Evolutionary conservation across 1,140 invertebrate genomes (phyloP).

Genomic region (Sitophilus oryzae): DNA sequence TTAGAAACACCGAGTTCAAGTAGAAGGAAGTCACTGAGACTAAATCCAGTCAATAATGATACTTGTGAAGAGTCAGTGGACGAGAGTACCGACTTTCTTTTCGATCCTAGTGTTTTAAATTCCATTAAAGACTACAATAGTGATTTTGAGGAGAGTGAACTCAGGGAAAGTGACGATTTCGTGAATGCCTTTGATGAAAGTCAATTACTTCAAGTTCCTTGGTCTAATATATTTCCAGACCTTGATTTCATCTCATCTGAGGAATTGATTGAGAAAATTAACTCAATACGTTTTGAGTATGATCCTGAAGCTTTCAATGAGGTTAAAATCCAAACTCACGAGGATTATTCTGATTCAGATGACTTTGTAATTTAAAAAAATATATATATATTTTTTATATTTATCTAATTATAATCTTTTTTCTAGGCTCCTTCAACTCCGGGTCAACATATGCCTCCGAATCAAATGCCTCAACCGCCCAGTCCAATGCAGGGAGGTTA

Average conservation of each 20-base stretch:
- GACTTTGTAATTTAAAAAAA: too few relatives aligned
- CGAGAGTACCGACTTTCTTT: too few relatives aligned
- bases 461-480: slow-evolving; percentile 26
- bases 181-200: neutral
- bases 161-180: neutral
- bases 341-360: neutral
- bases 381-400: too few relatives aligned
- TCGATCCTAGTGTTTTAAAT: too few relatives aligned
- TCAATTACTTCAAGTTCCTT: neutral
- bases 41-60: too few relatives aligned
- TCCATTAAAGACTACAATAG: too few relatives aligned
- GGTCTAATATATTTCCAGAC: slow-evolving; percentile 1
- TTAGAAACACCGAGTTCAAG: too few relatives aligned
- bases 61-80: too few relatives aligned
- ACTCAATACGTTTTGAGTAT: neutral
- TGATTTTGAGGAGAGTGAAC: too few relatives aligned
- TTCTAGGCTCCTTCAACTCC: slow-evolving; percentile 23
- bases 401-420: too few relatives aligned
- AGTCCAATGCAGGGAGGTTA: slow-evolving; percentile 24
- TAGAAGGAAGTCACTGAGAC: too few relatives aligned
- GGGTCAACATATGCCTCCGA: slow-evolving; percentile 25
- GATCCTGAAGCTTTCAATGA: slow-evolving; percentile 4
- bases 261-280: slow-evolving; percentile 3
- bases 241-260: neutral
- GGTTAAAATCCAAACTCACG: slow-evolving; percentile 6